A percentile compares a stretch with the other conserved stretches of the same genome.
phyloP scores from a whole-genome alignment of 2,888 invertebrate species.

The Balanococcus diminutus region DNA sequence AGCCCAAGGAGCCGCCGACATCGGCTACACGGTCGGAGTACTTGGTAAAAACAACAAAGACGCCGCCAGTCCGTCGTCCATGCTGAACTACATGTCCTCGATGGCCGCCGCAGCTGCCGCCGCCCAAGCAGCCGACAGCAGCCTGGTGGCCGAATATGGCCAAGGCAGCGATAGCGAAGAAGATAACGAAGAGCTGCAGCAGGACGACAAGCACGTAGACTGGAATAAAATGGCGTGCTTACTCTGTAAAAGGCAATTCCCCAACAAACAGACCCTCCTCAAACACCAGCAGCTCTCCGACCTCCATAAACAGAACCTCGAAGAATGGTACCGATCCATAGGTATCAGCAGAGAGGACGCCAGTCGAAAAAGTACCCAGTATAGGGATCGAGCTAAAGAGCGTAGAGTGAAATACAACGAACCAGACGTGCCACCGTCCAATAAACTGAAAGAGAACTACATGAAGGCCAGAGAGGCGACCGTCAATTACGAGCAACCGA shows the following conservation, averaged over 20 bases:
- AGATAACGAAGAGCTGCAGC: constrained; percentile 69
- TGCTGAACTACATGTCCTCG: constrained; percentile 52
- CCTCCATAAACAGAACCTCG: constrained; percentile 88
- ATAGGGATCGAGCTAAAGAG: constrained; percentile 96
- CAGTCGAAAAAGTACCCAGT: constrained; percentile 65
- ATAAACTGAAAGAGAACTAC: constrained; percentile 75
- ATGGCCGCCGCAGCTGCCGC: not conserved
- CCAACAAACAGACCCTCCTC: constrained; percentile 82
- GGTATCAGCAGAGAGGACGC: constrained; percentile 64
- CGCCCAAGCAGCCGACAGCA: constrained; percentile 46
- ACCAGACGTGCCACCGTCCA: constrained; percentile 78
- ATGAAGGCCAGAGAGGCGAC: constrained; percentile 66
- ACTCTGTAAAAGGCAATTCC: constrained; percentile 93
- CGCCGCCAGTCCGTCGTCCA: constrained; percentile 41
- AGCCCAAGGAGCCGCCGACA: constrained; percentile 71
- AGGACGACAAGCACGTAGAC: constrained; percentile 70
- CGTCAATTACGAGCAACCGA: constrained; percentile 64
- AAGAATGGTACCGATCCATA: constrained; percentile 63
- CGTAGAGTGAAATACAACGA: constrained; percentile 91
- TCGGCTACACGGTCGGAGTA: constrained; percentile 79
- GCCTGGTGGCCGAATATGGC: constrained; percentile 77
- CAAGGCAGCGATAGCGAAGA: constrained; percentile 72
- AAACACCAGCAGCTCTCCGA: constrained; percentile 94
- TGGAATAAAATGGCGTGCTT: constrained; percentile 90
- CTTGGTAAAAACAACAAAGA: constrained; percentile 76